Conservation (phyloP, 2,888 invertebrate genomes). For the Colletes collaris region DNA sequence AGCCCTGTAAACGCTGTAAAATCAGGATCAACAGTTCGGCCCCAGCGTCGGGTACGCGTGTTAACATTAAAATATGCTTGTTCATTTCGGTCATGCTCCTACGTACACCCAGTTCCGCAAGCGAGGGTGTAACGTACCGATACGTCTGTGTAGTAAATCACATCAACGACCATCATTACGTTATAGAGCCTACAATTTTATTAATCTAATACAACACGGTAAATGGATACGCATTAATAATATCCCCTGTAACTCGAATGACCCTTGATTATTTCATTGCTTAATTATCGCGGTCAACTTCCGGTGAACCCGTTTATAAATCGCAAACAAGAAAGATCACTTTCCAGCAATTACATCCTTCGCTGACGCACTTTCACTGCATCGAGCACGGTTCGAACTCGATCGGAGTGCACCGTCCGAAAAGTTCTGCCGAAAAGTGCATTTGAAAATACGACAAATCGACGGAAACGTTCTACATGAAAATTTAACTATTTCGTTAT, state of each 20-base stretch:
- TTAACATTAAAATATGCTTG: conserved; percentile 85
- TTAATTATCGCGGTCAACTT: not conserved
- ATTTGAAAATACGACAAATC: not conserved
- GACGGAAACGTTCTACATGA: not conserved
- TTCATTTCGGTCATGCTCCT: conserved; percentile 83
- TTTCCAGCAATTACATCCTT: conserved; percentile 53
- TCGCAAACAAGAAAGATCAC: conserved; percentile 39
- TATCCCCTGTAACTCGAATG: not conserved
- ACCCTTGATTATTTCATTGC: not conserved
- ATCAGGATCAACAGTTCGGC: conserved; percentile 86
- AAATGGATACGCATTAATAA: not conserved
- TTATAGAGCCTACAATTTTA: not conserved
- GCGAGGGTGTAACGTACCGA: conserved; percentile 84
- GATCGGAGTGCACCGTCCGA: conserved; percentile 6
- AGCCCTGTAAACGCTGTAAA: conserved; percentile 85
- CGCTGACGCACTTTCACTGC: conserved; percentile 55
- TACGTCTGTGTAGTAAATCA: conserved; percentile 58
- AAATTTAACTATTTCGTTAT: not conserved
- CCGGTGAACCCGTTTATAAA: conserved; percentile 16
- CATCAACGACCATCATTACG: not conserved
- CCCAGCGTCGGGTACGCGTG: conserved; percentile 86
- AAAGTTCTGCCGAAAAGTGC: not conserved
- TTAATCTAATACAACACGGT: not conserved
- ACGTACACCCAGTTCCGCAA: conserved; percentile 83
- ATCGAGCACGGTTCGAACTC: conserved; percentile 11